Conservation (phyloP, 64 coral and sea anemone genomes). For the Trachythela sp. region DNA sequence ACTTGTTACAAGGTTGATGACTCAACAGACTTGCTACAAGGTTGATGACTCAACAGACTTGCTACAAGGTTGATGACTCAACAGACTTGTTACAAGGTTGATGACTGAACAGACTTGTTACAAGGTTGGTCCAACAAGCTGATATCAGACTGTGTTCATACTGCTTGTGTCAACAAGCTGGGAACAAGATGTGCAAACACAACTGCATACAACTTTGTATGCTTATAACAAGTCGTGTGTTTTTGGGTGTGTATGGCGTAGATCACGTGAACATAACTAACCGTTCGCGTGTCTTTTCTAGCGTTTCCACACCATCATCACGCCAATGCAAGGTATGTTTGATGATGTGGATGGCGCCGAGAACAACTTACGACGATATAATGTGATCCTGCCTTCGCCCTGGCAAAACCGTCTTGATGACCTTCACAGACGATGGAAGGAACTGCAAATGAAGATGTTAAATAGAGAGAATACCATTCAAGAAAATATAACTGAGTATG, state of each 20-base stretch:
- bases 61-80: no score
- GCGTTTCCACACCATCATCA: slow-evolving; percentile 71
- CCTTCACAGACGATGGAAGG: slow-evolving; percentile 94
- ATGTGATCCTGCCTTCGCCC: slow-evolving; percentile 62
- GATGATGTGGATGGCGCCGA: slow-evolving; percentile 82
- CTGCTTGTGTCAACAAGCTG: no score
- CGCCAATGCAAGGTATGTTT: slow-evolving; percentile 85
- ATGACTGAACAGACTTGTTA: no score
- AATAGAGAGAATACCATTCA: slow-evolving; percentile 81
- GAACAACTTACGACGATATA: slow-evolving; percentile 62
- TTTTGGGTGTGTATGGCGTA: background rate
- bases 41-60: no score
- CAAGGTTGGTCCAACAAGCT: no score
- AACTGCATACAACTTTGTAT: no score
- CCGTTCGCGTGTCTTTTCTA: background rate
- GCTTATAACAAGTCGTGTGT: no score
- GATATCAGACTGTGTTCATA: no score
- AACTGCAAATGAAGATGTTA: slow-evolving; percentile 86
- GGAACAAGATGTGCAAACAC: no score
- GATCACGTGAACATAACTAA: background rate
- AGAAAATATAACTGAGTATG: slow-evolving; percentile 72
- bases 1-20: no score
- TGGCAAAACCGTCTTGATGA: slow-evolving; percentile 97
- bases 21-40: no score
- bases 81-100: no score